Evolutionary conservation across 2,797 vertebrate species (phyloP).

Genomic region (Eulemur albifrons): DNA sequence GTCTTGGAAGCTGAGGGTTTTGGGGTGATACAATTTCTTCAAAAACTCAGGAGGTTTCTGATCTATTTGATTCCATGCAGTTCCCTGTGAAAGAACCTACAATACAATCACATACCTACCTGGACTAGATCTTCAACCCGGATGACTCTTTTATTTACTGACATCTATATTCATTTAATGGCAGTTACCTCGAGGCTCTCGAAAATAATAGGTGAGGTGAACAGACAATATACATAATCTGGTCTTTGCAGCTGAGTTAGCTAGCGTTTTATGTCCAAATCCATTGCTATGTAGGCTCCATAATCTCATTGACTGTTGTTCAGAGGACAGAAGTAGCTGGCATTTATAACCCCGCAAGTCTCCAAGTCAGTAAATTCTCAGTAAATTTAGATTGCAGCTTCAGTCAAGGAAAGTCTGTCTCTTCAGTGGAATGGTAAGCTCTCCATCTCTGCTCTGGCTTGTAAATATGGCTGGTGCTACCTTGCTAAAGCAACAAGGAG

Average conservation of each 20-base stretch:
- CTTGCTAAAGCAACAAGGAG: not conserved
- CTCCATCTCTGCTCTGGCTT: not conserved
- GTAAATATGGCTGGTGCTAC: not conserved
- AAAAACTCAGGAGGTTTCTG: not conserved
- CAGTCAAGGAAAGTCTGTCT: not conserved
- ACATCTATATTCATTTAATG: not conserved
- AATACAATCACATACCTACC: not conserved
- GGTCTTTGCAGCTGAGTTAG: not conserved
- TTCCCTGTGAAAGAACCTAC: not conserved
- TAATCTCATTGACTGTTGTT: not conserved
- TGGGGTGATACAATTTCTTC: not conserved
- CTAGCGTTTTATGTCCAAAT: not conserved
- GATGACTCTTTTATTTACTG: not conserved
- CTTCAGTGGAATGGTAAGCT: not conserved
- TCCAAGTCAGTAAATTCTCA: not conserved
- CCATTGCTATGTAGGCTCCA: not conserved
- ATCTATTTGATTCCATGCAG: not conserved
- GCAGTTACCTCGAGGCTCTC: not conserved
- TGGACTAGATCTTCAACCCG: not conserved
- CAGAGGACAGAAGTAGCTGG: not conserved
- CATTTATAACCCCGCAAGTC: not conserved
- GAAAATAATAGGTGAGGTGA: not conserved
- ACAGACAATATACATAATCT: not conserved
- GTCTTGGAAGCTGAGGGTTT: not conserved
- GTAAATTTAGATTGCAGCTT: not conserved